Conservation (phyloP, 2,113 vertebrate genomes). For the Ploceus nigricollis region DNA sequence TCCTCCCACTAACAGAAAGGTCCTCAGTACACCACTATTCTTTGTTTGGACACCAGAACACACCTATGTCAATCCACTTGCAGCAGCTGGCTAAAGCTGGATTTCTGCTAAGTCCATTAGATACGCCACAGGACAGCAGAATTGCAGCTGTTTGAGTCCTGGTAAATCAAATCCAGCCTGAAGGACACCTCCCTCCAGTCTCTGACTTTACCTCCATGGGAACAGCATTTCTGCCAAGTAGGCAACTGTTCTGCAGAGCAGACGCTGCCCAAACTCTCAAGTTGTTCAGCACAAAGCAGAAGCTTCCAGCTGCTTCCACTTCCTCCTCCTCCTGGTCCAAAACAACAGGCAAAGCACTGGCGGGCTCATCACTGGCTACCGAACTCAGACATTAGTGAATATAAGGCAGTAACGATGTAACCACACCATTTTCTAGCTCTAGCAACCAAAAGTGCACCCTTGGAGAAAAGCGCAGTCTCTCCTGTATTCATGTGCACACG, state of each 20-base stretch:
- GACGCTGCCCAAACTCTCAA: background rate
- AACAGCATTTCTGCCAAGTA: background rate
- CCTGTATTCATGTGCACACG: background rate
- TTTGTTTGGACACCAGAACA: background rate
- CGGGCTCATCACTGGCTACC: background rate
- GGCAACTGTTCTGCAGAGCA: background rate
- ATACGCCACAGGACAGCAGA: background rate
- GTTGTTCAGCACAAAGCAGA: background rate
- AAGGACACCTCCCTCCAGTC: background rate
- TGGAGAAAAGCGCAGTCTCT: background rate
- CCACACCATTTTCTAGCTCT: background rate
- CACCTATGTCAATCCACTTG: background rate
- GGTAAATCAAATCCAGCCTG: background rate
- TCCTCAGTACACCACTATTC: background rate
- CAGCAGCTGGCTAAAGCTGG: background rate
- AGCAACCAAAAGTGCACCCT: background rate
- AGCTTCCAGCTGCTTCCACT: background rate
- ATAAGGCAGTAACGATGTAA: background rate
- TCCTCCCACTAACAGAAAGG: background rate
- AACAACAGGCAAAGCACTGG: background rate
- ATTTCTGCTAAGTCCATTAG: background rate
- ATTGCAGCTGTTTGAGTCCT: background rate
- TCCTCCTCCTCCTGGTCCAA: background rate
- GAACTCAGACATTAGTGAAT: background rate
- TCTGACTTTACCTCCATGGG: background rate